Evolutionary conservation across 2,797 vertebrate species (phyloP), one percentile per base, ranked within the genome.

Genomic region (Phoebastria nigripes): DNA sequence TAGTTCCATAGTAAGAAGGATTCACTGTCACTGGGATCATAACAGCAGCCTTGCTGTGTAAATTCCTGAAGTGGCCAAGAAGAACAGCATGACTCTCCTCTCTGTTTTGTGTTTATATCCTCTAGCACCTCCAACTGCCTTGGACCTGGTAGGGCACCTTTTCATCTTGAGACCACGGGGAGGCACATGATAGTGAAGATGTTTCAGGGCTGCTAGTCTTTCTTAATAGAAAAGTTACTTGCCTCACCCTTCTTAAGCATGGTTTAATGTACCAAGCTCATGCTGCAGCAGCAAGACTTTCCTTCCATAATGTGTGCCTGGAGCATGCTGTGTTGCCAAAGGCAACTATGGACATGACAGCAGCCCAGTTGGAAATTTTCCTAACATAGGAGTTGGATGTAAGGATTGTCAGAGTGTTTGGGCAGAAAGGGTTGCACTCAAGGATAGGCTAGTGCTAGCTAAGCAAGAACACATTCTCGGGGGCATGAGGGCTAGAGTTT

Each of bases 1-100:
- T 65, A 94, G 59, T 97, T 77, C 86, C 86, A 4, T 92, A 97
- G 44, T 93, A 97, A 93, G 94, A 97, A 62, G 88, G 82, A 35
- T 63, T 74, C 21, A 31, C 41, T 63, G 33, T 83, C 55, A 26
- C 31, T 58, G 15, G 61, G 16, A 33, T 46, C 29, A 6, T 89
- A 95, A 70, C 81, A 96, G 51, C 87, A 95, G 28, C 76, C 89
- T 39, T 89, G 28, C 19, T 42, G 9, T 39, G 79, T 37, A 26
- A 96, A 86, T 54, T 76, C 56, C 49, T 21, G 46, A 77, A 62
- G 47, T 35, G 70, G 29, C 35, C 52, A 21, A 28, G 41, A 41
- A 49, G 20, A 82, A 17, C 51, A 51, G 49, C 21, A 9, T 0
- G 1, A 28, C 33, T 26, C 10, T n/a, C 16, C 13, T 51, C 31